phyloP scores from a whole-genome alignment of 2,797 vertebrate species.

The Lagorchestes hirsutus region DNA sequence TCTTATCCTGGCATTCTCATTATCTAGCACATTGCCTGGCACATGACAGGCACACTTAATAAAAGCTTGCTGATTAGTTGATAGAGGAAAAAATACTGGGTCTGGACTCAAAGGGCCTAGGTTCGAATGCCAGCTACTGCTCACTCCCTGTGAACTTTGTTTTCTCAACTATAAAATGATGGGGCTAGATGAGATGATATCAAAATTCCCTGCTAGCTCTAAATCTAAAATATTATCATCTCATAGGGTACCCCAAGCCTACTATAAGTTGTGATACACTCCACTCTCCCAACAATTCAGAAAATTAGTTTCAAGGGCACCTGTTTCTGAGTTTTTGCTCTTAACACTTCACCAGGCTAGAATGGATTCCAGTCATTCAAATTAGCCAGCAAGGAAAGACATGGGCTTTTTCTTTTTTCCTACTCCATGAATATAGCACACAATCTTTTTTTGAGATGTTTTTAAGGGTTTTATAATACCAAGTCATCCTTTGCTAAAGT shows the following conservation, averaged over 20 bases:
- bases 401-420: not conserved
- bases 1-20: not conserved
- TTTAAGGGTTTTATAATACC: not conserved
- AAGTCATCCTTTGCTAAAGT: not conserved
- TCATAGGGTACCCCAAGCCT: not conserved
- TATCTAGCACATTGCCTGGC: not conserved
- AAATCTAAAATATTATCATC: not conserved
- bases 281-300: not conserved
- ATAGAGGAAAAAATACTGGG: not conserved
- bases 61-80: not conserved
- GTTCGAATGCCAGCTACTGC: not conserved
- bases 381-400: not conserved
- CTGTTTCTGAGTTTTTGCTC: not conserved
- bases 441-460: not conserved
- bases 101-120: not conserved
- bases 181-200: not conserved
- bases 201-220: not conserved
- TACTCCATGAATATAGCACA: not conserved
- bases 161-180: not conserved
- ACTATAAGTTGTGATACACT: not conserved
- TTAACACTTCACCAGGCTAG: not conserved
- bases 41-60: not conserved
- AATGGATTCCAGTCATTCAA: not conserved
- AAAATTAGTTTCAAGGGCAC: not conserved
- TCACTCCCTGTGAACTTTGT: not conserved